These are phyloP conservation scores for Drosophila rhopaloa DNA, from an alignment of 1,140 invertebrate genomes.

Conservation along the genomic window DNA sequence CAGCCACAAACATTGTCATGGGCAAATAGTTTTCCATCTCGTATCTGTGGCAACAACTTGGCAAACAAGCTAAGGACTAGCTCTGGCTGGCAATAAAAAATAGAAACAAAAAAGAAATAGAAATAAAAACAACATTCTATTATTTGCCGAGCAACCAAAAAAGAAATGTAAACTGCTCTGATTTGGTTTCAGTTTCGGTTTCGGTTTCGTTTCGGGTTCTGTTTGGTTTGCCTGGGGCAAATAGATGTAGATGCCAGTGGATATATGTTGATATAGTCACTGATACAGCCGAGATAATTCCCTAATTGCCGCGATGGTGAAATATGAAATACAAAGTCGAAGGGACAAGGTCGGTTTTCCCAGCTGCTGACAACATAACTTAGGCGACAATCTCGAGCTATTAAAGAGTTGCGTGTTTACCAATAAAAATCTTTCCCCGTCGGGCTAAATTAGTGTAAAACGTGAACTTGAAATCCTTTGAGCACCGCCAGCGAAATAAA, in stretches of 20 bases:
- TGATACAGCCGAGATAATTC: conserved; percentile 50
- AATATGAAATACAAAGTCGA: conserved; percentile 23
- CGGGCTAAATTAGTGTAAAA: conserved; percentile 69
- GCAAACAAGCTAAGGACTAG: conserved; percentile 66
- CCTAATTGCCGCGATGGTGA: conserved; percentile 55
- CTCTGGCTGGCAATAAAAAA: conserved; percentile 55
- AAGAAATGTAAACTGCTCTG: conserved; percentile 76
- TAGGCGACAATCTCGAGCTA: conserved; percentile 51
- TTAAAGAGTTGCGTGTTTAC: conserved; percentile 76
- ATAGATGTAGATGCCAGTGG: conserved; percentile 37
- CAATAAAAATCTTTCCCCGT: conserved; percentile 42
- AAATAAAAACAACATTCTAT: conserved; percentile 48
- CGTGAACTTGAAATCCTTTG: conserved; percentile 82
- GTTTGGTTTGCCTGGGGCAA: conserved; percentile 41
- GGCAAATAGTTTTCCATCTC: conserved; percentile 62
- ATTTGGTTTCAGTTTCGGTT: conserved; percentile 58
- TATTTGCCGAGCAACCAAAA: conserved; percentile 72
- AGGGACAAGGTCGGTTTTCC: conserved; percentile 38
- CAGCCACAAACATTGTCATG: conserved; percentile 69
- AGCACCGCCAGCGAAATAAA: conserved; percentile 77
- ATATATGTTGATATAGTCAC: conserved; percentile 36
- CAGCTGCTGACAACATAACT: conserved; percentile 78
- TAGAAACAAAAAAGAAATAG: conserved; percentile 23
- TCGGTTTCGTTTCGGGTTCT: conserved; percentile 32
- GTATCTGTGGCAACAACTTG: conserved; percentile 64